A percentile compares a stretch with the other conserved stretches of the same genome.
phyloP scores from a whole-genome alignment of 2,113 vertebrate species.

The Alethe castanea region DNA sequence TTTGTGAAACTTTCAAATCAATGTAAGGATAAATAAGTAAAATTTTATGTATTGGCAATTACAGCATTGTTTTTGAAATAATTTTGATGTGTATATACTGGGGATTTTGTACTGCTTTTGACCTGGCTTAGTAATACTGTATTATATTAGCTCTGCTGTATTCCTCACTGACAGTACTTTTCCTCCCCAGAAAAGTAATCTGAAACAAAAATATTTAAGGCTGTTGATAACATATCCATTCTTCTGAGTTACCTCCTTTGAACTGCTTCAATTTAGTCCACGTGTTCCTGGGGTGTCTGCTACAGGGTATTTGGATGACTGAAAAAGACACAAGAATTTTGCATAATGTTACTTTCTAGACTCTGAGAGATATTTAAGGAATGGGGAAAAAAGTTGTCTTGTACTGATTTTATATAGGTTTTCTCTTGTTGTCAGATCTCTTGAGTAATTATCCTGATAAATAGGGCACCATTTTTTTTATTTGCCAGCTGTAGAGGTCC shows the following conservation, averaged over 20 bases:
- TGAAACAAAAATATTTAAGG: neutral
- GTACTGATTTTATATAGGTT: neutral
- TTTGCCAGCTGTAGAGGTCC: conserved; percentile 14
- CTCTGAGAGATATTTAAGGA: neutral
- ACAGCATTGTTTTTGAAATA: neutral
- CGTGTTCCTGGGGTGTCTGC: neutral
- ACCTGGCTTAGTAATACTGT: neutral
- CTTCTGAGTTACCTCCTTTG: neutral
- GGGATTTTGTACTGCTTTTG: neutral
- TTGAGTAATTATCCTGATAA: conserved; percentile 47
- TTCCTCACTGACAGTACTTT: neutral
- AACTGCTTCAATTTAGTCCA: neutral
- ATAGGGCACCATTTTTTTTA: neutral
- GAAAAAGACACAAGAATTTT: neutral
- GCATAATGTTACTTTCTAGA: neutral
- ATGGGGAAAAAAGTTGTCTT: neutral
- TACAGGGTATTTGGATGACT: neutral
- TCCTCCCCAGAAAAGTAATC: neutral
- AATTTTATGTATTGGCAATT: neutral
- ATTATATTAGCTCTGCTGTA: neutral
- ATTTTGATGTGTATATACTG: neutral
- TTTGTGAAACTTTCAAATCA: neutral
- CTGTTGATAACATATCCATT: neutral
- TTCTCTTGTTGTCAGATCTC: neutral
- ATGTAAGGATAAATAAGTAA: neutral